Percentiles rank a stretch among this genome's conserved stretches.
Conservation (phyloP, 64 coral and sea anemone genomes). For the Platygyra sinensis region DNA sequence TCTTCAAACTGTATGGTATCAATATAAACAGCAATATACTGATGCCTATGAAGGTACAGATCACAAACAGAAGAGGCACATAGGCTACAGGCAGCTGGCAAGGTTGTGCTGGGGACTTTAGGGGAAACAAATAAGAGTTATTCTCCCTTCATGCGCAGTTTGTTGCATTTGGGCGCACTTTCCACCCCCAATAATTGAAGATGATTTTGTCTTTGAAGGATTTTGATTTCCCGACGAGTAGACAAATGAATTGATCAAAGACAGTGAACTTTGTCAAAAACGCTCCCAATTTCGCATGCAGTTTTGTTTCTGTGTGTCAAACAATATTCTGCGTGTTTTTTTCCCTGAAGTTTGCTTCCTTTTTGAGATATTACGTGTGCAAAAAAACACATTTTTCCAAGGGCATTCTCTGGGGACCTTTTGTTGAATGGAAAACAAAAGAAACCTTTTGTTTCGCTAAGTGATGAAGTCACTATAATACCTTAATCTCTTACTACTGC, state of each 20-base stretch:
- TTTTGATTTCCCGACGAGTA: conserved; percentile 36
- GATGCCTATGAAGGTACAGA: conserved; percentile 36
- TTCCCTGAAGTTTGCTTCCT: too few species aligned
- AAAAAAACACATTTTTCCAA: too few species aligned
- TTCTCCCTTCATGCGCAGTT: conserved; percentile 41
- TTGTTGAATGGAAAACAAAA: too few species aligned
- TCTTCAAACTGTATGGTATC: not conserved
- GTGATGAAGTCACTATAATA: too few species aligned
- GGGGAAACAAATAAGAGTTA: conserved; percentile 11
- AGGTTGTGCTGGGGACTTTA: conserved; percentile 39
- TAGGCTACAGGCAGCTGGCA: conserved; percentile 29
- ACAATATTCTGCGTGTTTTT: too few species aligned
- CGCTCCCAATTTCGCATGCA: too few species aligned
- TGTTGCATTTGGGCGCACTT: conserved; percentile 29
- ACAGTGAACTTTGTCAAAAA: too few species aligned
- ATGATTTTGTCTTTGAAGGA: conserved; percentile 42
- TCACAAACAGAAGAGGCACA: conserved; percentile 34
- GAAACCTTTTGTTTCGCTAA: too few species aligned
- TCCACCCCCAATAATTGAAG: conserved; percentile 13
- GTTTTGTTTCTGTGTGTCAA: too few species aligned
- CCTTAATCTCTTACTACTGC: too few species aligned
- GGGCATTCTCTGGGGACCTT: too few species aligned
- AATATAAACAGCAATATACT: conserved; percentile 10
- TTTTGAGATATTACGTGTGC: too few species aligned
- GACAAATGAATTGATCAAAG: not conserved